These are phyloP conservation scores for Chloroclystis v-ata DNA, from an alignment of 2,888 invertebrate species.

Conservation along the genomic window DNA sequence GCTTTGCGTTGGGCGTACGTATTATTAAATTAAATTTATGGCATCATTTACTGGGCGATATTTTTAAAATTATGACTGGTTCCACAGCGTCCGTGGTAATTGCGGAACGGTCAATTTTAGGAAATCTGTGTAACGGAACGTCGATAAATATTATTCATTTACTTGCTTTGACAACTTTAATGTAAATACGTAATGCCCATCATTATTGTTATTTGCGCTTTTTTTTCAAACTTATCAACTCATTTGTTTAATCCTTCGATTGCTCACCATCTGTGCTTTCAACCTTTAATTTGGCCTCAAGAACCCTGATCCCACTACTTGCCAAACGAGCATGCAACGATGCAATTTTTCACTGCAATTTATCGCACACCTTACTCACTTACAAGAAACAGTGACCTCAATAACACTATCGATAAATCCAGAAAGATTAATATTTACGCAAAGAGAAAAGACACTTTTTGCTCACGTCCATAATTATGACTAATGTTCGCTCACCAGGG, in stretches of 20 bases:
- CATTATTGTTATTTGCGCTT: too few species aligned
- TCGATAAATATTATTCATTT: slow-evolving; percentile 21
- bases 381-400: slow-evolving; percentile 24
- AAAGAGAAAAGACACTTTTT: slow-evolving; percentile 33
- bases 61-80: slow-evolving; percentile 72
- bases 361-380: slow-evolving; percentile 18
- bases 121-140: slow-evolving; percentile 37
- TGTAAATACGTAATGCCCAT: not conserved
- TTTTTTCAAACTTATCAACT: too few species aligned
- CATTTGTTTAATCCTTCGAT: not conserved
- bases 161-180: not conserved
- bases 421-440: slow-evolving; percentile 27
- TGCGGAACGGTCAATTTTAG: slow-evolving; percentile 53
- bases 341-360: slow-evolving; percentile 18
- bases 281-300: not conserved
- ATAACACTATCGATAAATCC: slow-evolving; percentile 27
- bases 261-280: not conserved
- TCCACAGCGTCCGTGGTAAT: slow-evolving; percentile 59
- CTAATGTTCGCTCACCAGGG: slow-evolving; percentile 37
- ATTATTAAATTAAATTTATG: slow-evolving; percentile 76
- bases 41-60: slow-evolving; percentile 74
- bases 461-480: slow-evolving; percentile 42
- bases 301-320: slow-evolving; percentile 1
- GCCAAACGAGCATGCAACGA: slow-evolving; percentile 10
- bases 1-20: slow-evolving; percentile 69